These are phyloP conservation scores for Chalcosyrphus nemorum DNA, from an alignment of 2,888 invertebrate genomes.

Conservation along the genomic window DNA sequence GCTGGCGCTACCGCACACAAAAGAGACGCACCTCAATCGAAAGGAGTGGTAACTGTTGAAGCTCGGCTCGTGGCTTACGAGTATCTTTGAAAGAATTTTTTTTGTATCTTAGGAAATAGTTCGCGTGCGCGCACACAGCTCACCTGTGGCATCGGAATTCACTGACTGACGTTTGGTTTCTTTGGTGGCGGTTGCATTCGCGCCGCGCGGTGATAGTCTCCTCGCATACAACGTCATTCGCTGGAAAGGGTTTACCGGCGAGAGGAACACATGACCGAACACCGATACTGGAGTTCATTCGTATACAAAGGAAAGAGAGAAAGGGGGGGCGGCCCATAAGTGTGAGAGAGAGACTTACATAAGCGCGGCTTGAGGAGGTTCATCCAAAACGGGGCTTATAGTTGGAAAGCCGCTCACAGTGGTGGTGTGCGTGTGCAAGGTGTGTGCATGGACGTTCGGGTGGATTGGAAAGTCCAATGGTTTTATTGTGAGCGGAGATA, in stretches of 20 bases:
- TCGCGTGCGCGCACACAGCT: slow-evolving; percentile 69
- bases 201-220: slow-evolving; percentile 24
- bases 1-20: slow-evolving; percentile 41
- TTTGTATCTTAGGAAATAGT: too few species aligned
- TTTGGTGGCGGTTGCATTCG: slow-evolving; percentile 43
- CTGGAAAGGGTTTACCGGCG: slow-evolving; percentile 44
- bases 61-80: slow-evolving; percentile 2
- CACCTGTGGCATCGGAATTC: slow-evolving; percentile 70
- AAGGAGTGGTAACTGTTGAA: slow-evolving; percentile 12
- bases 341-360: slow-evolving; percentile 18
- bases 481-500: too few species aligned
- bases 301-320: too few species aligned
- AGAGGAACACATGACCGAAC: slow-evolving; percentile 43
- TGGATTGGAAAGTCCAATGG: not conserved
- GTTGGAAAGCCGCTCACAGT: slow-evolving; percentile 18
- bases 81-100: slow-evolving; percentile 25
- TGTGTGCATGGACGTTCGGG: too few species aligned
- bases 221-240: slow-evolving; percentile 37
- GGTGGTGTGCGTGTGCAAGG: slow-evolving; percentile 11
- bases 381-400: slow-evolving; percentile 4
- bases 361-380: slow-evolving; percentile 1
- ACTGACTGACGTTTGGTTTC: slow-evolving; percentile 62
- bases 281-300: slow-evolving; percentile 44
- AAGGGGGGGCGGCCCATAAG: not conserved
- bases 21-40: slow-evolving; percentile 5